Conservation (phyloP, 2,888 invertebrate species). For the Mylabris sibirica region DNA sequence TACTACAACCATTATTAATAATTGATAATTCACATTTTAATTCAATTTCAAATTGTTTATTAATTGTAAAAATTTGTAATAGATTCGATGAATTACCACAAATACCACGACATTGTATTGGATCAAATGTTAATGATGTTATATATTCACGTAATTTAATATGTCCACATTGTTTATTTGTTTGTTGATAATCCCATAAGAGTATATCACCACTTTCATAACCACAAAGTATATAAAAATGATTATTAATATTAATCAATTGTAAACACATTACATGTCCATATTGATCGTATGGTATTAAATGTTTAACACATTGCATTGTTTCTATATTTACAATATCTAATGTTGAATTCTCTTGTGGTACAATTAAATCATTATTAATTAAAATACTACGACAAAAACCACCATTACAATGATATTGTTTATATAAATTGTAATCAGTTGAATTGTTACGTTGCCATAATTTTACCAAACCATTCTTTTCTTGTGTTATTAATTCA, state of each 20-base stretch:
- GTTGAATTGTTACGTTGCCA: constrained; percentile 69
- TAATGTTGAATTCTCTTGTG: constrained; percentile 68
- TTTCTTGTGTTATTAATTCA: constrained; percentile 77
- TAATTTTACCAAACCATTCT: constrained; percentile 73
- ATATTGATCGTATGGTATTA: constrained; percentile 63
- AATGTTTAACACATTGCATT: constrained; percentile 56
- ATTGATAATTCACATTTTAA: constrained; percentile 70
- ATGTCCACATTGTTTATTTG: constrained; percentile 66
- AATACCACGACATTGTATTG: constrained; percentile 70
- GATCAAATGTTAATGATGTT: constrained; percentile 76
- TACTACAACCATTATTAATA: constrained; percentile 78
- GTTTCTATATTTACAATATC: constrained; percentile 61
- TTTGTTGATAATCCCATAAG: constrained; percentile 72
- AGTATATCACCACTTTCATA: constrained; percentile 78
- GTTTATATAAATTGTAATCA: constrained; percentile 65
- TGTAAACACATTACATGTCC: constrained; percentile 75
- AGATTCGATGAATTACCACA: constrained; percentile 71
- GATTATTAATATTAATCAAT: constrained; percentile 61
- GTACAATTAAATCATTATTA: constrained; percentile 70
- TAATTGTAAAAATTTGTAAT: constrained; percentile 67
- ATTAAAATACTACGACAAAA: constrained; percentile 75
- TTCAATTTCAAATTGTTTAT: constrained; percentile 65
- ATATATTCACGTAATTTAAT: constrained; percentile 70
- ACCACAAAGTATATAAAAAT: constrained; percentile 69
- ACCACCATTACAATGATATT: constrained; percentile 70